Conservation (phyloP, 2,888 invertebrate species). For the Xestia c-nigrum region DNA sequence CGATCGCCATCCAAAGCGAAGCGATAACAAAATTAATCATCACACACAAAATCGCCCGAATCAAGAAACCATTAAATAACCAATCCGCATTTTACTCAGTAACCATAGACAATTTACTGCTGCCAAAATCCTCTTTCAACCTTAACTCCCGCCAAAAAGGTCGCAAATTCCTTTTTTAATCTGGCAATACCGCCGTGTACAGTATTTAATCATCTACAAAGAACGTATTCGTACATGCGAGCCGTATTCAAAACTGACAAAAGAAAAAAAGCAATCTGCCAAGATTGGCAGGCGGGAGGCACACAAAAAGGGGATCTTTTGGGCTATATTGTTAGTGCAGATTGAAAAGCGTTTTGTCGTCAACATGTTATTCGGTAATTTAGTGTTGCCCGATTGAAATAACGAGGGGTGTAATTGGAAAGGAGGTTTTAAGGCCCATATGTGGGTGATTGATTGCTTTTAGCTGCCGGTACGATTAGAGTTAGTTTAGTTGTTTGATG, state of each 20-base stretch:
- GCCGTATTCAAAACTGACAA: conserved; percentile 89
- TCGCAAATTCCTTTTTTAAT: conserved; percentile 69
- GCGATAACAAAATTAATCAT: conserved; percentile 85
- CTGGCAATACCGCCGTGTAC: conserved; percentile 72
- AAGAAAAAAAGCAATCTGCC: conserved; percentile 90
- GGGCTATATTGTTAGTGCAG: conserved; percentile 84
- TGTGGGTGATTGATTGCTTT: conserved; percentile 85
- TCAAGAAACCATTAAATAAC: conserved; percentile 90
- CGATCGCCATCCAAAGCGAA: conserved; percentile 67
- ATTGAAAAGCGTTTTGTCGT: conserved; percentile 90
- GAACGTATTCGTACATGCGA: conserved; percentile 84
- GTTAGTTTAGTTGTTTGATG: conserved; percentile 60
- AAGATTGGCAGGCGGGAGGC: conserved; percentile 89
- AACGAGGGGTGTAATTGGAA: conserved; percentile 86
- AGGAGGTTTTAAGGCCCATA: conserved; percentile 81
- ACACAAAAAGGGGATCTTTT: conserved; percentile 69
- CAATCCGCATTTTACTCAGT: conserved; percentile 82
- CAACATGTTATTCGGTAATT: conserved; percentile 90
- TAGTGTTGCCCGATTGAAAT: conserved; percentile 87
- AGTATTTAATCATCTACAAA: conserved; percentile 90
- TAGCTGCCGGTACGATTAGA: conserved; percentile 70
- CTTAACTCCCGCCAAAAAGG: conserved; percentile 71
- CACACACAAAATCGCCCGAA: conserved; percentile 81
- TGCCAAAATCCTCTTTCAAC: conserved; percentile 56
- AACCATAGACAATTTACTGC: conserved; percentile 58